These are phyloP conservation scores for Lochmaea capreae DNA, from an alignment of 2,888 invertebrate species.

Conservation along the genomic window DNA sequence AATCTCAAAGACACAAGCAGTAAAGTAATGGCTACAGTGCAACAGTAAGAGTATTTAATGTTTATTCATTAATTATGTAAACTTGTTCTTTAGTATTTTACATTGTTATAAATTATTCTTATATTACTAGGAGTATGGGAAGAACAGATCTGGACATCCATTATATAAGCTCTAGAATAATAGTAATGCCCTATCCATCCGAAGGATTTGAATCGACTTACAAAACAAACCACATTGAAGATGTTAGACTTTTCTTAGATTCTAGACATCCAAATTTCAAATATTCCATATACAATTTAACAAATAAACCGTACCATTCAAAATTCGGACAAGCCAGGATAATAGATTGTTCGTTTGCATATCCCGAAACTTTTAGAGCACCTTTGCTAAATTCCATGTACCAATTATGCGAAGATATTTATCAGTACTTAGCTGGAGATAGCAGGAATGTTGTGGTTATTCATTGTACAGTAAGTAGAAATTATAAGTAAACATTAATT, in stretches of 20 bases:
- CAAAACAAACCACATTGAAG: constrained; percentile 92
- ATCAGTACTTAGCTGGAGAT: constrained; percentile 85
- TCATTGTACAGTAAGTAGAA: constrained; percentile 78
- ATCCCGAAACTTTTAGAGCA: constrained; percentile 76
- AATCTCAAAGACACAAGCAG: constrained; percentile 96
- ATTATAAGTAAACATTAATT: not conserved
- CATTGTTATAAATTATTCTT: not conserved
- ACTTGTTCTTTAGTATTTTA: not conserved
- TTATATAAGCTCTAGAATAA: constrained; percentile 90
- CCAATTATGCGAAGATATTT: constrained; percentile 88
- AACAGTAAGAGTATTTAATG: constrained; percentile 73
- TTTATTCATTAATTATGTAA: not conserved
- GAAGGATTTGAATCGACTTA: constrained; percentile 95
- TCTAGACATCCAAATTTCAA: constrained; percentile 78
- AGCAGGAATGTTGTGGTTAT: constrained; percentile 85
- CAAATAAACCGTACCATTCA: constrained; percentile 70
- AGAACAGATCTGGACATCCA: constrained; percentile 91
- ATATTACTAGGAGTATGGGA: constrained; percentile 77
- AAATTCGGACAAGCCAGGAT: constrained; percentile 72
- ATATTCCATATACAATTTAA: constrained; percentile 88
- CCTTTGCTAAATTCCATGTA: constrained; percentile 86
- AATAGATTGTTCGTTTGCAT: constrained; percentile 74
- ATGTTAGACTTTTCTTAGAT: constrained; percentile 85
- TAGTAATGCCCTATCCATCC: constrained; percentile 95
- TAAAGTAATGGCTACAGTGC: constrained; percentile 97